Conservation (phyloP, 2,113 vertebrate species). For the Herpetotheres cachinnans region DNA sequence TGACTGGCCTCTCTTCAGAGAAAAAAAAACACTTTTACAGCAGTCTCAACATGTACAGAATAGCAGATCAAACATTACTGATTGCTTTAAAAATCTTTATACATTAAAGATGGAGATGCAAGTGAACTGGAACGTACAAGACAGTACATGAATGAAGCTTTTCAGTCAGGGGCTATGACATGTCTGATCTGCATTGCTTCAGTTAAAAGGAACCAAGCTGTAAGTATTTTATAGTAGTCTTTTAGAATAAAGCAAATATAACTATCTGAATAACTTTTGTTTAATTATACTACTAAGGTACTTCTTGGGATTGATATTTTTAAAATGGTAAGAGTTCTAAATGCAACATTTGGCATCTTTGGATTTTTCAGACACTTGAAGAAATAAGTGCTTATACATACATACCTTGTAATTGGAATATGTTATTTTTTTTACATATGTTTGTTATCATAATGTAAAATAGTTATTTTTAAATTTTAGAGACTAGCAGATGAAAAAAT, state of each 20-base stretch:
- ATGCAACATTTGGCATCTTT: not conserved
- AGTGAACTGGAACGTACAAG: conserved; percentile 85
- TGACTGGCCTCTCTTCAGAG: not conserved
- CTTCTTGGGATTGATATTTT: not conserved
- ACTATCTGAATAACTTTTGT: not conserved
- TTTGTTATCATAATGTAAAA: not conserved
- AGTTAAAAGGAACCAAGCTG: conserved; percentile 91
- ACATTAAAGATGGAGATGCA: conserved; percentile 82
- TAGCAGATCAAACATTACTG: not conserved
- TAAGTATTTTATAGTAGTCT: conserved; percentile 68
- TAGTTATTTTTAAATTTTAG: not conserved
- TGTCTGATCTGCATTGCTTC: conserved; percentile 97
- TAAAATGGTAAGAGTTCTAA: not conserved
- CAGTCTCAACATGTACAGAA: not conserved
- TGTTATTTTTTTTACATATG: not conserved
- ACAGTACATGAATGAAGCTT: conserved; percentile 92
- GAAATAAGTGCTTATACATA: not conserved
- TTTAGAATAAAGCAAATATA: not conserved
- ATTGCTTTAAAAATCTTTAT: conserved; percentile 36
- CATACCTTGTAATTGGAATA: not conserved
- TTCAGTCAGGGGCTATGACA: conserved; percentile 90
- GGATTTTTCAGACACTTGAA: not conserved
- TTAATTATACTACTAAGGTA: not conserved
- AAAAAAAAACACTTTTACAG: not conserved
- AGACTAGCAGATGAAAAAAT: not conserved